These are phyloP conservation scores for Fratercula arctica DNA, from an alignment of 2,797 vertebrate species.

Conservation along the genomic window DNA sequence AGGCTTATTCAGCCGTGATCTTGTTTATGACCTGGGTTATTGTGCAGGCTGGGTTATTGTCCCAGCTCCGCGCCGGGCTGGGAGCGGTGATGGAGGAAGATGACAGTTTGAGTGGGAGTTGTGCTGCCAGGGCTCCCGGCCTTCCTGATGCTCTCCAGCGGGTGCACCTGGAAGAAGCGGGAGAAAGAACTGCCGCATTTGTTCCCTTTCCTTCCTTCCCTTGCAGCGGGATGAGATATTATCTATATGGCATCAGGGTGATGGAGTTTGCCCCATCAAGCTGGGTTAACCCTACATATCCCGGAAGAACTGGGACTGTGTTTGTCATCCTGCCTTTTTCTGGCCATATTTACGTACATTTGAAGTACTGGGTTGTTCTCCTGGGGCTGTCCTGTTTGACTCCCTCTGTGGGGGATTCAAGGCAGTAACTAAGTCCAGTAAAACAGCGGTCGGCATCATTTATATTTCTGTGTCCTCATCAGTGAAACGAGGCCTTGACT, in stretches of 20 bases:
- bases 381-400: not conserved
- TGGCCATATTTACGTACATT: not conserved
- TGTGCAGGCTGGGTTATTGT: not conserved
- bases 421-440: not conserved
- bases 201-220: not conserved
- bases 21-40: not conserved
- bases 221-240: not conserved
- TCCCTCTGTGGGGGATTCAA: not conserved
- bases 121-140: not conserved
- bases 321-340: not conserved
- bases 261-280: not conserved
- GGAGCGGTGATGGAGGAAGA: not conserved
- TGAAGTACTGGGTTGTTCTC: not conserved
- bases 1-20: conserved; percentile 22
- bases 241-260: not conserved
- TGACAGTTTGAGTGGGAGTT: not conserved
- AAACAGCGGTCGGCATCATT: not conserved
- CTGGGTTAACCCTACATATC: not conserved
- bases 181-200: not conserved
- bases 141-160: not conserved
- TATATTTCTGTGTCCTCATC: not conserved
- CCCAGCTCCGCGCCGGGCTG: not conserved
- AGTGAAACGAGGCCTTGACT: not conserved
- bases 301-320: not conserved
- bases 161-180: not conserved